Base-by-base conservation (phyloP, 2,113 vertebrate species). In the Amblyornis subalaris region DNA sequence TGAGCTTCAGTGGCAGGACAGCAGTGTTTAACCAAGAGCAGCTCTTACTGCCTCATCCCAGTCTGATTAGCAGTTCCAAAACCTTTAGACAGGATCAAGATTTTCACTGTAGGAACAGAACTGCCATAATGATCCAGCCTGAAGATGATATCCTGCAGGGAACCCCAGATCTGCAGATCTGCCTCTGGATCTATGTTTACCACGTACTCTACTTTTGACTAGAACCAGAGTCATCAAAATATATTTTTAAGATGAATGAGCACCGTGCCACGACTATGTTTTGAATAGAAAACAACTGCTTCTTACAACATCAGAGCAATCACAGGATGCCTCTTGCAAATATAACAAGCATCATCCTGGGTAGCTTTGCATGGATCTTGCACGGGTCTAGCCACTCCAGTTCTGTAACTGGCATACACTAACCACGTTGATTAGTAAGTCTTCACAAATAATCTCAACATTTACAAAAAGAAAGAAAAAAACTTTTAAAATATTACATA, bases 61-160 rank as follows among this genome's bases (percentile, higher is more conserved):
- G 54, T 50, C 35, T 77, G 89, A 89, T 77, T 48, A 80, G 25
- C 36, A 74, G 79, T 60, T 83, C 70, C 44, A 64, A 88, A 89
- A 91, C 13, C 79, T 90, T 51, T 36, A 71, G 62, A 55, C 9
- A 85, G 36, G 67, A 72, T 65, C 1, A 13, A 78, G 58, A 85
- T 95, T 94, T 97, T 93, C 93, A 48, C 87, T 21, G 55, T 42
- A 85, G 87, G 73, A 82, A 67, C 5, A 60, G 51, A 95, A 94
- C 33, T 42, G 16, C 72, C 80, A 28, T 77, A 90, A 95, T 38
- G n/a, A 87, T 61, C 51, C 48, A 70, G 36, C 51, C 20, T 45
- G 51, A 94, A 44, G 38, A n/a, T 50, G 70, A 75, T 38, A 82
- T 26, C 55, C 64, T 2, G 1, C 76, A 91, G 79, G 64, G 64